phyloP scores from a whole-genome alignment of 2,888 invertebrate species.

The Camptogramma bilineatum region DNA sequence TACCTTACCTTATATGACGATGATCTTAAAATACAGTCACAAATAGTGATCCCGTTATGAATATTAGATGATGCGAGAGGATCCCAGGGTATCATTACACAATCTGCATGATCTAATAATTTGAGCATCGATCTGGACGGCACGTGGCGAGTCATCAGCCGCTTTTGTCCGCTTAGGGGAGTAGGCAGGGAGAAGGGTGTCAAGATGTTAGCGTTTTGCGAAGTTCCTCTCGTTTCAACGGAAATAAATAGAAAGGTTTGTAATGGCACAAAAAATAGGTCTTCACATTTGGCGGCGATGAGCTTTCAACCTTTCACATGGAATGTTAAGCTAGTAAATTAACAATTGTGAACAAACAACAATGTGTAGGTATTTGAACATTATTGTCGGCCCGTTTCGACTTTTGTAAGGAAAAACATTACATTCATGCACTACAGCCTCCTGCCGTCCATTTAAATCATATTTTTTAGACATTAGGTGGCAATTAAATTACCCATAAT shows the following conservation, averaged over 20 bases:
- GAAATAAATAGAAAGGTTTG: not conserved
- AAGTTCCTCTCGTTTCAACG: not conserved
- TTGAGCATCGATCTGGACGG: conserved; percentile 35
- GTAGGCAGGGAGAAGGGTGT: conserved; percentile 13
- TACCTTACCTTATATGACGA: too few species aligned
- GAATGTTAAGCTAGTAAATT: too few species aligned
- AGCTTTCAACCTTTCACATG: too few species aligned
- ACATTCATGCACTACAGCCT: too few species aligned
- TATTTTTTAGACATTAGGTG: too few species aligned
- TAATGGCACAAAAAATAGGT: not conserved
- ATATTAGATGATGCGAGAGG: conserved; percentile 28
- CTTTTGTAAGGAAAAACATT: too few species aligned
- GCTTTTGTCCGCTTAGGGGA: conserved; percentile 54
- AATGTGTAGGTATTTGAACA: too few species aligned
- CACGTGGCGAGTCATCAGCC: conserved; percentile 68
- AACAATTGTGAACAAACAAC: too few species aligned
- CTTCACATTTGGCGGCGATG: too few species aligned
- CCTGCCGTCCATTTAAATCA: too few species aligned
- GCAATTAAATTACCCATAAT: too few species aligned
- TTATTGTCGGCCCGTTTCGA: too few species aligned
- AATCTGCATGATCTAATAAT: conserved; percentile 44
- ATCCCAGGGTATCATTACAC: conserved; percentile 40
- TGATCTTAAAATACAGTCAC: not conserved
- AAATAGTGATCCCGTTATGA: conserved; percentile 11
- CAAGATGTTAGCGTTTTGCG: conserved; percentile 1